These are phyloP conservation scores for Nyctalus aviator DNA, from an alignment of 2,797 vertebrate species.

Conservation along the genomic window DNA sequence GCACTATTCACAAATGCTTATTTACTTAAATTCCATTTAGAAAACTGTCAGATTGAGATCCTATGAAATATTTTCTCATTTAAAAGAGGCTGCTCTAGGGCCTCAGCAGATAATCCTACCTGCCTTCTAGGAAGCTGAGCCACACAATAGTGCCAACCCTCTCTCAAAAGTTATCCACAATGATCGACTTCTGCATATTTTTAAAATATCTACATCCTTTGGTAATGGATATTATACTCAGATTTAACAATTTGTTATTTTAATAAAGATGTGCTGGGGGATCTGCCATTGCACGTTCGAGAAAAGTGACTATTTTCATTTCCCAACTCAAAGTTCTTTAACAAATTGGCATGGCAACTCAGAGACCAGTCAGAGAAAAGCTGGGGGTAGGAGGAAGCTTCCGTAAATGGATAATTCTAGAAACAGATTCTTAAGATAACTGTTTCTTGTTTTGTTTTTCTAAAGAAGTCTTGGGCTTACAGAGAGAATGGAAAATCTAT, in stretches of 20 bases:
- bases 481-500: slow-evolving; percentile 11
- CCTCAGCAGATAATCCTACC: slow-evolving; percentile 27
- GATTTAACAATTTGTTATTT: slow-evolving; percentile 62
- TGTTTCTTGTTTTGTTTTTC: slow-evolving; percentile 61
- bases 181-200: slow-evolving; percentile 46
- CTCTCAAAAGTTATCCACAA: not conserved
- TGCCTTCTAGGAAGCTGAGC: slow-evolving; percentile 49
- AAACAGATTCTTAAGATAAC: slow-evolving; percentile 53
- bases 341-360: slow-evolving; percentile 64
- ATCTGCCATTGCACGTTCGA: slow-evolving; percentile 62
- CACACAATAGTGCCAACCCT: not conserved
- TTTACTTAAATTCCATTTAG: slow-evolving; percentile 52
- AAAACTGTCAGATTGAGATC: slow-evolving; percentile 39
- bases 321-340: slow-evolving; percentile 68
- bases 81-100: not conserved
- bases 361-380: slow-evolving; percentile 63
- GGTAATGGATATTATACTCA: slow-evolving; percentile 52
- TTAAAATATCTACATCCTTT: slow-evolving; percentile 47
- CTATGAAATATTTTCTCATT: slow-evolving; percentile 56
- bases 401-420: slow-evolving; percentile 47
- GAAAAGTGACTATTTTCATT: slow-evolving; percentile 66
- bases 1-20: slow-evolving; percentile 12
- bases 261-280: slow-evolving; percentile 53
- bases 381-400: slow-evolving; percentile 31
- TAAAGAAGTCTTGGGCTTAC: slow-evolving; percentile 51